Evolutionary conservation across 2,888 invertebrate genomes (phyloP), one percentile per base, ranked within the genome.

Genomic region (Eurois occulta): DNA sequence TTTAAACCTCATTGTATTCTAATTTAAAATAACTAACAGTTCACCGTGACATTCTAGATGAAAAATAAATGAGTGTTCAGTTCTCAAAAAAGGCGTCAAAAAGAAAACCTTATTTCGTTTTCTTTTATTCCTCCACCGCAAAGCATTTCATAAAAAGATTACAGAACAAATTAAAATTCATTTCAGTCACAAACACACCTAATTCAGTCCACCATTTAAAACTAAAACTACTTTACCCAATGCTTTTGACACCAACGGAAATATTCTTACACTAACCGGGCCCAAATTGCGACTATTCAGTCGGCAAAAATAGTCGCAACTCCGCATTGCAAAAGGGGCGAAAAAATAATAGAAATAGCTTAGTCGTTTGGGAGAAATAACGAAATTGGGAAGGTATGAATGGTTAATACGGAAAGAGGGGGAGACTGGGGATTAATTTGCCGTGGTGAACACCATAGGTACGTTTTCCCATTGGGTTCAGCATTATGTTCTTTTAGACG

Each of bases 301-400:
- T 77, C 81, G 83, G 28, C 62, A 60, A 74, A 84, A 87, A 88
- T 86, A 86, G 82, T 86, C 78, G 76, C 78, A 81, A 80, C 75
- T 73, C 74, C 55, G 78, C 69, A 71, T 64, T 41, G 52, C 70
- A 67, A 48, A 68, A 69, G 80, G 75, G 80, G 71, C 60, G 79
- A 82, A 85, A 89, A 88, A 88, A 88, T 86, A 89, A 90, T 86
- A 86, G 88, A 85, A 90, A 91, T 88, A 92, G 91, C 90, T 89
- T 85, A 88, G 83, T 83, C 91, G 88, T 92, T 92, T 91, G 91
- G 90, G 92, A 91, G 92, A 90, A 94, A 94, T 94, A 95, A 94
- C 92, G 90, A 90, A 95, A 95, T 95, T 94, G 94, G 91, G 90
- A 91, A 92, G 91, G 93, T 93, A 95, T 95, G 95, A 95, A 95